Evolutionary conservation across 2,888 invertebrate species (phyloP), one percentile per base, ranked within the genome.

Genomic region (Thera obeliscata): DNA sequence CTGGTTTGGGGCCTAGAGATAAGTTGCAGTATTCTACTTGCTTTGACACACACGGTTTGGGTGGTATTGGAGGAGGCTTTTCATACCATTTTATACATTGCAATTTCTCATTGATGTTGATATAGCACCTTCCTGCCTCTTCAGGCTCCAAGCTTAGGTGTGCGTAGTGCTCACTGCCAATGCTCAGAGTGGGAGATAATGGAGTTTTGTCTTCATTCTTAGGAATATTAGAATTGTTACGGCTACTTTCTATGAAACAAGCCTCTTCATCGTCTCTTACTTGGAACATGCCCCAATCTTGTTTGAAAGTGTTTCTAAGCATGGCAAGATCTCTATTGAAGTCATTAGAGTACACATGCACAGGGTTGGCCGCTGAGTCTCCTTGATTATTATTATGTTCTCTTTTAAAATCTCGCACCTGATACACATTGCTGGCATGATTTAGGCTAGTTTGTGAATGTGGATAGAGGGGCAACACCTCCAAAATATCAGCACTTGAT

Each of bases 341-440:
- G 74, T 94, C 94, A 85, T 94, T 93, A 56, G 87, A 85, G 64
- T 94, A 94, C 9, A 88, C 85, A 80, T 92, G 93, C 62, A 80
- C 77, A 2, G 78, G 69, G 52, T 89, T 88, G 46, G 81, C 74
- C 52, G 71, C 77, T 63, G 71, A 60, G 67, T 91, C 89, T 67
- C 84, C 77, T 74, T 88, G 90, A 74, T 71, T 73, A 54, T 94
- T 94, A 70, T 94, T 94, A 70, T 92, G 90, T 77, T 94, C 94
- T 76, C 90, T 87, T 74, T 94, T 95, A 78, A 95, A 94, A 67
- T 95, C 95, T 67, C 91, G 83, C 11, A 93, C 73, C 75, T 95
- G 94, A 79, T 95, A 95, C 2, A 95, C 86, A 85, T 95, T 95
- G 52, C 94, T 90, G 22, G 90, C 91, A 74, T 93, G 93, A 73